phyloP scores from a whole-genome alignment of 1,140 invertebrate species.

The Apocrypta bakeri region DNA sequence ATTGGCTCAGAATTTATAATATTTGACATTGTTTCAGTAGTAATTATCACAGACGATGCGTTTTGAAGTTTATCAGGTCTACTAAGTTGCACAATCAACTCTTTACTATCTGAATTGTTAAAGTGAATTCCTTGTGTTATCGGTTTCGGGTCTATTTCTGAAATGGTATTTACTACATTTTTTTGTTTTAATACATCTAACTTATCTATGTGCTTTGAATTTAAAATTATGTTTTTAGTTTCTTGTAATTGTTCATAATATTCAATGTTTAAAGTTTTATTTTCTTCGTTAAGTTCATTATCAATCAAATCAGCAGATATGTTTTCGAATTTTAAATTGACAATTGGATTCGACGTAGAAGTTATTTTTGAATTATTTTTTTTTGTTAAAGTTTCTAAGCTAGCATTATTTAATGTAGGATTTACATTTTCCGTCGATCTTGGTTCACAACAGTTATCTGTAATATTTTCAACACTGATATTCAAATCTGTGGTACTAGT shows the following conservation, averaged over 20 bases:
- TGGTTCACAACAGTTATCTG: background rate
- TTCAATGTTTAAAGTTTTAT: background rate
- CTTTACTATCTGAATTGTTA: background rate
- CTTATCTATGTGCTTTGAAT: background rate
- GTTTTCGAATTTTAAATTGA: background rate
- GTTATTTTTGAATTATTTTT: conserved; percentile 13
- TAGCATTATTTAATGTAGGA: background rate
- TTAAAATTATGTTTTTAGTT: background rate
- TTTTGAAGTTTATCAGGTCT: no score
- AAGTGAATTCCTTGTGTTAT: background rate
- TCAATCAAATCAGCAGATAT: background rate
- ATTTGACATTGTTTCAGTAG: background rate
- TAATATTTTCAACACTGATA: background rate
- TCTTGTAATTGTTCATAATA: background rate
- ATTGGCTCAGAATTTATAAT: background rate
- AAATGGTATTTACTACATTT: conserved; percentile 3
- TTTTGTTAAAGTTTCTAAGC: background rate
- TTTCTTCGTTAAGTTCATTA: background rate
- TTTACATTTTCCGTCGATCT: background rate
- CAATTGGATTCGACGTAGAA: background rate
- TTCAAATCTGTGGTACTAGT: background rate
- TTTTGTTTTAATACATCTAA: background rate
- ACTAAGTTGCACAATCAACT: background rate
- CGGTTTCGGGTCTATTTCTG: background rate
- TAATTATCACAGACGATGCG: background rate